Conservation (phyloP, 2,113 vertebrate species). For the Ailuropoda melanoleuca region DNA sequence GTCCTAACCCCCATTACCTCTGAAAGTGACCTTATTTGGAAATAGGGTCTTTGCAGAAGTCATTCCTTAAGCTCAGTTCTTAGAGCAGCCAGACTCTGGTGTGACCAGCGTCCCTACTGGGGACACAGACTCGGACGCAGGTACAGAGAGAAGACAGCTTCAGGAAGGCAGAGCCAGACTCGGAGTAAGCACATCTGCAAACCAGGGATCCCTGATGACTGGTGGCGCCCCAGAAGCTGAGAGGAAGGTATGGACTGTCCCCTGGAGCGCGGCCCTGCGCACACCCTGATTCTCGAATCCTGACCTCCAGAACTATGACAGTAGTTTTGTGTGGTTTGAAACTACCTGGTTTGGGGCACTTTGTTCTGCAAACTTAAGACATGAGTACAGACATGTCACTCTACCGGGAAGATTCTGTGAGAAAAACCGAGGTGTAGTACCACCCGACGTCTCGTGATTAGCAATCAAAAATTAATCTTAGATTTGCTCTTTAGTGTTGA, state of each 20-base stretch:
- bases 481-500: neutral
- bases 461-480: neutral
- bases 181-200: fast-evolving
- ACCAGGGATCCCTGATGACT: fast-evolving
- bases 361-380: neutral
- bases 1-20: neutral
- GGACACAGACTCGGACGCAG: neutral
- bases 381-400: too few species aligned
- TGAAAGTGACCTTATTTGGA: neutral
- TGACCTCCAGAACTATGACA: neutral
- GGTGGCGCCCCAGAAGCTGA: too few species aligned
- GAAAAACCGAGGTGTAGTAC: fast-evolving
- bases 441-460: neutral
- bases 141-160: neutral
- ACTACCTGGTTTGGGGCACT: too few species aligned
- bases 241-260: neutral
- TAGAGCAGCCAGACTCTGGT: too few species aligned
- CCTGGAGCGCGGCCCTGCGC: fast-evolving
- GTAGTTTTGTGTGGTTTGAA: neutral
- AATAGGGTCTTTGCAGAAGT: neutral
- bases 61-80: neutral
- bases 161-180: neutral
- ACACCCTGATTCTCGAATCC: too few species aligned
- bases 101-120: neutral
- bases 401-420: neutral